These are phyloP conservation scores for Genyomyrus donnyi DNA, from an alignment of 2,113 vertebrate species.

Conservation along the genomic window DNA sequence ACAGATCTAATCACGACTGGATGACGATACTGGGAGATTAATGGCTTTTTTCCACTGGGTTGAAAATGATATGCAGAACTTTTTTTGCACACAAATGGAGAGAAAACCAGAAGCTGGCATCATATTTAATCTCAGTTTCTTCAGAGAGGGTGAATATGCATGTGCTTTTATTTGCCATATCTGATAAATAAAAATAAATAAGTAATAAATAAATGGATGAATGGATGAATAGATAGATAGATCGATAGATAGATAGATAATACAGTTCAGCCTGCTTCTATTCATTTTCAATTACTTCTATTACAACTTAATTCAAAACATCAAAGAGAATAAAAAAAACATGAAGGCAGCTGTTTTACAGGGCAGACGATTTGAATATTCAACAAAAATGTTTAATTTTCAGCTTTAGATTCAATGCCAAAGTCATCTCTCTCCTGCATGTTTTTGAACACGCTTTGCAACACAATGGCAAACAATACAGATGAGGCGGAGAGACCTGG, in stretches of 20 bases:
- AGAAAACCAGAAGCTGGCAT: slow-evolving; percentile 44
- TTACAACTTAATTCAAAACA: background rate
- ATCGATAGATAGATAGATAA: background rate
- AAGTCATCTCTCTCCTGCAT: slow-evolving; percentile 21
- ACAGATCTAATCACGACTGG: slow-evolving; percentile 31
- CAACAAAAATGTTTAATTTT: background rate
- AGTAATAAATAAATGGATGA: background rate
- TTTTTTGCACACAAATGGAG: slow-evolving; percentile 47
- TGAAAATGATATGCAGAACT: slow-evolving; percentile 49
- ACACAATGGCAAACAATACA: background rate
- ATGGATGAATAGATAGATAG: too few species aligned
- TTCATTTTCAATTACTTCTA: background rate
- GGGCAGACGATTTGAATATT: background rate
- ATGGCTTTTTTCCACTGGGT: slow-evolving; percentile 42
- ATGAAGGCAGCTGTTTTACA: background rate
- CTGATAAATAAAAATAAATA: background rate
- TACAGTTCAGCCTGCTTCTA: background rate
- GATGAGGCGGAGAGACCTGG: background rate
- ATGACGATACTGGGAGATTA: slow-evolving; percentile 43
- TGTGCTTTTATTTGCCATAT: background rate
- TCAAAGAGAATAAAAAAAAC: background rate
- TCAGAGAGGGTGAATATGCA: slow-evolving; percentile 31
- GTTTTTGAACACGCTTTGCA: background rate
- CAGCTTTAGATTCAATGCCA: background rate
- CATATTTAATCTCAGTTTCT: slow-evolving; percentile 56